A percentile compares a stretch with the other conserved stretches of the same genome.
Evolutionary conservation across 2,888 invertebrate species (phyloP).

Genomic region (Emmelina monodactyla): DNA sequence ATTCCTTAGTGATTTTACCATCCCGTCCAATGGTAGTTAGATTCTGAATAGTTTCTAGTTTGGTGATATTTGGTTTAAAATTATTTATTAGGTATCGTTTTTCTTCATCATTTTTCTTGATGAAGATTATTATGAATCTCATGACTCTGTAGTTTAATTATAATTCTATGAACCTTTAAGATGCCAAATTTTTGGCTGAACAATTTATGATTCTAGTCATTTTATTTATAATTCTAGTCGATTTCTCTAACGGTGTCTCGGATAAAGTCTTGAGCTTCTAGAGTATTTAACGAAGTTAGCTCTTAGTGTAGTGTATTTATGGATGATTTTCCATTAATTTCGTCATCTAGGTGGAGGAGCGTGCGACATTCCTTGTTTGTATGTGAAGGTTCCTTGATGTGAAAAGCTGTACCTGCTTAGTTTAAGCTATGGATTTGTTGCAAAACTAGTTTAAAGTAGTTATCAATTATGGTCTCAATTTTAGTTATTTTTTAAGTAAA

Average conservation of each 20-base stretch:
- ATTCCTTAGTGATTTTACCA: slow-evolving; percentile 46
- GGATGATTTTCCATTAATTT: no score
- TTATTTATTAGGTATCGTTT: slow-evolving; percentile 12
- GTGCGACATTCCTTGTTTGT: no score
- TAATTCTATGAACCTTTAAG: neutral
- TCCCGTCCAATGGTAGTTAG: slow-evolving; percentile 55
- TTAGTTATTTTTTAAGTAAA: no score
- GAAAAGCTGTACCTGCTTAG: no score
- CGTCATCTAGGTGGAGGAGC: no score
- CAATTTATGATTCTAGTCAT: slow-evolving; percentile 16
- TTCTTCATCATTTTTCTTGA: slow-evolving; percentile 39
- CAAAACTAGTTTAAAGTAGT: no score
- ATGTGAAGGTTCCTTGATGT: no score
- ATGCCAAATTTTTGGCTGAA: neutral
- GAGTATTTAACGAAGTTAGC: slow-evolving; percentile 2
- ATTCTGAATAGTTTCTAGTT: slow-evolving; percentile 24
- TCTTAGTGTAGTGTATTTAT: neutral
- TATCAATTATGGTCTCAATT: no score
- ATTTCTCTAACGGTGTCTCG: slow-evolving; percentile 30
- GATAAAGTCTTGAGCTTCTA: slow-evolving; percentile 51
- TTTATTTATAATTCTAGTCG: slow-evolving; percentile 32
- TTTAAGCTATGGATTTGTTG: no score
- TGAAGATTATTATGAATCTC: slow-evolving; percentile 24
- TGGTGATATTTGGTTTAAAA: slow-evolving; percentile 18
- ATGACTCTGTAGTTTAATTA: neutral